Evolutionary conservation across 2,797 vertebrate genomes (phyloP), one percentile per base, ranked within the genome.

Genomic region (Nyctibius grandis): DNA sequence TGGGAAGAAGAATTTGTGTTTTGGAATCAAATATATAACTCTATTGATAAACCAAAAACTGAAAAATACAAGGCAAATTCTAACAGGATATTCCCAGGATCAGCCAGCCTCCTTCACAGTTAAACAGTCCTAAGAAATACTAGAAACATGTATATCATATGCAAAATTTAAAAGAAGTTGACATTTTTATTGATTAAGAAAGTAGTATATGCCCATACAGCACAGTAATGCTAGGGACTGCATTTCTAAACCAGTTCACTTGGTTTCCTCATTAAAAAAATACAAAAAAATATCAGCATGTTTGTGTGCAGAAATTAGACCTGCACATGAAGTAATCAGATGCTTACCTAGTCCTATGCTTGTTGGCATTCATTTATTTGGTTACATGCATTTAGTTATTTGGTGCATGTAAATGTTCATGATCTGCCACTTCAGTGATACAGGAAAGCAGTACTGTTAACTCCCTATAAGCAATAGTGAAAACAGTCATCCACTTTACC

Each of bases 171-270:
- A 40, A 78, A 80, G 17, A 38, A 47, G 3, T 29, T 64, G 33
- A 54, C 1, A 13, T 54, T 54, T 78, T 69, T 65, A 25, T 38
- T 56, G 6, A 25, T 26, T 26, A 31, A 44, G 20, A 74, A 28
- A 86, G 1, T 4, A 17, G 0, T 22, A 15, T 38, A n/a, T 61
- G 40, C 2, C 11, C 21, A 34, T 34, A 36, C 6, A 54, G 1
- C 38, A 34, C 9, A 6, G 5, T 36, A 64, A 75, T 36, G 3
- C 1, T 57, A 50, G 19, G 42, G 21, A 77, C 4, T 26, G 0
- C 15, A 47, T 53, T 38, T 61, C 47, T 60, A 56, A 72, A 54
- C 34, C 21, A 6, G 12, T 76, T 50, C 15, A 29, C 4, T 76
- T 74, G 6, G 12, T 50, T 63, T 68, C 38, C 63, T 12, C 4